Conservation (phyloP, 2,113 vertebrate genomes). For the Tragulus kanchil region DNA sequence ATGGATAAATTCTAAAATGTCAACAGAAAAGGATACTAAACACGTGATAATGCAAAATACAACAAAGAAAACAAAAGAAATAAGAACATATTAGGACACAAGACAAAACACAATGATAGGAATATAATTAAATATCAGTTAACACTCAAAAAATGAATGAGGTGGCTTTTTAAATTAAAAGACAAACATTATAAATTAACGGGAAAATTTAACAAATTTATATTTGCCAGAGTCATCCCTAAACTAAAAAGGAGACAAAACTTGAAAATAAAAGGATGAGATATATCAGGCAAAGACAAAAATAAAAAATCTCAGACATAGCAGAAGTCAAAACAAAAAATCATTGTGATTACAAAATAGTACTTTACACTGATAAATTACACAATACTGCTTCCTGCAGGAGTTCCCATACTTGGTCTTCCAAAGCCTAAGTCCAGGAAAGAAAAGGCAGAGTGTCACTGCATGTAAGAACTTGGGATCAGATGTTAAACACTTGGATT, state of each 20-base stretch:
- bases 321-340: neutral
- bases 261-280: neutral
- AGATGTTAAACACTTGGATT: neutral
- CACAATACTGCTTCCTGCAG: constrained; percentile 88
- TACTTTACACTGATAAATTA: neutral
- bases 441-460: neutral
- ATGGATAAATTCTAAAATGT: constrained; percentile 12
- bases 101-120: neutral
- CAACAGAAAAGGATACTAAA: neutral
- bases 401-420: constrained; percentile 90
- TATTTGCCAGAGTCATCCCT: neutral
- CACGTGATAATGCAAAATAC: neutral
- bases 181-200: neutral
- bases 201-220: neutral
- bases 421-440: constrained; percentile 89
- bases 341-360: neutral
- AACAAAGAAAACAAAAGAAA: constrained; percentile 6
- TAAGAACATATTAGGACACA: neutral
- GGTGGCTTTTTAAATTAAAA: constrained; percentile 3
- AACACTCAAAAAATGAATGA: neutral
- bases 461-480: neutral
- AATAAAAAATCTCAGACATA: neutral
- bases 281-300: neutral
- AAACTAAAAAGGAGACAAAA: neutral
- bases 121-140: neutral